These are phyloP conservation scores for Sphyrna mokarran DNA, from an alignment of 2,113 vertebrate species.

Conservation along the genomic window DNA sequence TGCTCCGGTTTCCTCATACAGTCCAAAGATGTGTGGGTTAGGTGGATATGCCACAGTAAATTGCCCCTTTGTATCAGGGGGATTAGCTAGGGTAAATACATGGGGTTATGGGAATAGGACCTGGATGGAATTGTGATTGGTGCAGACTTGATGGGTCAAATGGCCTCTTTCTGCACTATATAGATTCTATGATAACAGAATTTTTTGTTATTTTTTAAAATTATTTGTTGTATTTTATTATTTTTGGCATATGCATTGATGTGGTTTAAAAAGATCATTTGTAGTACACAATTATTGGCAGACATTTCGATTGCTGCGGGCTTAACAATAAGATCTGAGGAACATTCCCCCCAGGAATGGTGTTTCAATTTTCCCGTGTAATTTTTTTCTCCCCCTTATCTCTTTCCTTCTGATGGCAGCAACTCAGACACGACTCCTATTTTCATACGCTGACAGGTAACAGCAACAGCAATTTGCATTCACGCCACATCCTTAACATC, in stretches of 20 bases:
- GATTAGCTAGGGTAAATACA: too few relatives aligned
- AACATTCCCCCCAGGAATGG: background rate
- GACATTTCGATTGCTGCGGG: background rate
- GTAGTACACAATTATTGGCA: background rate
- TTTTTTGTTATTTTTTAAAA: too few relatives aligned
- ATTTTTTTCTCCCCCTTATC: background rate
- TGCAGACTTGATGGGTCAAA: too few relatives aligned
- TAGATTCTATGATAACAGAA: too few relatives aligned
- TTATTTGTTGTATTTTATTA: background rate
- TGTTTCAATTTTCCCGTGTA: background rate
- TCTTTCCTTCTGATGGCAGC: background rate
- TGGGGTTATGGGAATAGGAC: too few relatives aligned
- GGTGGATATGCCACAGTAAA: too few relatives aligned
- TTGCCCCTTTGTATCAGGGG: too few relatives aligned
- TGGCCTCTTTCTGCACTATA: too few relatives aligned
- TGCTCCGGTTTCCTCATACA: too few relatives aligned
- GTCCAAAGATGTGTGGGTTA: too few relatives aligned
- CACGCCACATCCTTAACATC: background rate
- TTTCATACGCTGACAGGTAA: background rate
- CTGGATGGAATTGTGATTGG: too few relatives aligned
- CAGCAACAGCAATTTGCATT: background rate
- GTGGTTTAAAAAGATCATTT: background rate
- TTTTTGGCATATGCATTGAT: background rate
- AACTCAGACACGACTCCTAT: background rate
- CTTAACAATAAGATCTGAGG: background rate